Conservation (phyloP, 2,888 invertebrate genomes). For the Drosophila peninsularis region DNA sequence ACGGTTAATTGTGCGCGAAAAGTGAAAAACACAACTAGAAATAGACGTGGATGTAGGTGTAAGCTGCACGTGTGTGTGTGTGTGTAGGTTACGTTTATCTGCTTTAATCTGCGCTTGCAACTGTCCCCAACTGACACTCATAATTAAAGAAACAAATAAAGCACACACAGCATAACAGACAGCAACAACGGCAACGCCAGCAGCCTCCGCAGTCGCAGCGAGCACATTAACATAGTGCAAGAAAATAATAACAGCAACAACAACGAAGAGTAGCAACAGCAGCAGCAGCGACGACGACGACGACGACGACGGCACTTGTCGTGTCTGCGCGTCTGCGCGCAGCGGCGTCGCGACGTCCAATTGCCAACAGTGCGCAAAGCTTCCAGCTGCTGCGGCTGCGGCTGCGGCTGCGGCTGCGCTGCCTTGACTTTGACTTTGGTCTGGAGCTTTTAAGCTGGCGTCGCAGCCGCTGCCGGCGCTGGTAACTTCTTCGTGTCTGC, state of each 20-base stretch:
- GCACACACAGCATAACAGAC: conserved; percentile 58
- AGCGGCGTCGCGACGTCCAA: conserved; percentile 12
- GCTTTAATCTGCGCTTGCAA: conserved; percentile 67
- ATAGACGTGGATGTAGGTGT: conserved; percentile 24
- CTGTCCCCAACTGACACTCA: conserved; percentile 76
- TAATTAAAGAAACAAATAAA: conserved; percentile 80
- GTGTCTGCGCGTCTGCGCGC: conserved; percentile 51
- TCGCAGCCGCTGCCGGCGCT: conserved; percentile 48
- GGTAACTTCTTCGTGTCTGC: conserved; percentile 74
- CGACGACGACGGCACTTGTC: conserved; percentile 72
- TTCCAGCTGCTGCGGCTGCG: conserved; percentile 32
- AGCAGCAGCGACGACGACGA: conserved; percentile 13
- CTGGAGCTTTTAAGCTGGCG: conserved; percentile 64
- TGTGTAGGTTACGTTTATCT: conserved; percentile 68
- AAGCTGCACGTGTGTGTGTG: conserved; percentile 2
- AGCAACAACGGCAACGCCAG: not conserved
- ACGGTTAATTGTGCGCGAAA: conserved; percentile 40
- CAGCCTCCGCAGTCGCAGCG: conserved; percentile 35
- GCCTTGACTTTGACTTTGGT: conserved; percentile 79
- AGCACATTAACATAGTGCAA: conserved; percentile 60
- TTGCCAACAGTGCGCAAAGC: conserved; percentile 47
- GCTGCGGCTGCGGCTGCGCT: conserved; percentile 23
- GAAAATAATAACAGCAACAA: conserved; percentile 51
- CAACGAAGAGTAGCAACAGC: conserved; percentile 28
- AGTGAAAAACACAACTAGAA: conserved; percentile 42